Evolutionary conservation across 2,797 vertebrate genomes (phyloP).

Genomic region (Diceros bicornis): DNA sequence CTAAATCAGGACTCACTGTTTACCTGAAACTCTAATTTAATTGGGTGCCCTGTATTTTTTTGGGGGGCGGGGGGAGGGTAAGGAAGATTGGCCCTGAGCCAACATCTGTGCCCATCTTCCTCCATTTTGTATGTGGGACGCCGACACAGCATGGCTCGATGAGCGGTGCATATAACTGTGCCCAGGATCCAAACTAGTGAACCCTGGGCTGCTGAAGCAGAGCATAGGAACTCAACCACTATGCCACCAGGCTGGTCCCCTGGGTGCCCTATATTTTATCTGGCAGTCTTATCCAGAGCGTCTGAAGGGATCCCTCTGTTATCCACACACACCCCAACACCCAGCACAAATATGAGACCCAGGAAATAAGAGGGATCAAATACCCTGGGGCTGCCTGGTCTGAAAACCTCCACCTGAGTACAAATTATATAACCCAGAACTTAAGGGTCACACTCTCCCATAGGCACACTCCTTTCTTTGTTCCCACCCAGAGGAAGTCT

Average conservation of each 20-base stretch:
- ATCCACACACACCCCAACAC: background rate
- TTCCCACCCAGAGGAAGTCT: background rate
- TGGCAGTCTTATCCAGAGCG: background rate
- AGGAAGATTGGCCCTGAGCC: no score
- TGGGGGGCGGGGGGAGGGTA: no score
- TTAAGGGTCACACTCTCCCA: background rate
- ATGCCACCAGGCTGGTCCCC: no score
- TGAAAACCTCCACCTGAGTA: background rate
- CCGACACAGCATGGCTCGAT: no score
- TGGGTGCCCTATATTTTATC: background rate
- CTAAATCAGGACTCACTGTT: background rate
- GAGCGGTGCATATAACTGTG: no score
- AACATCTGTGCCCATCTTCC: no score
- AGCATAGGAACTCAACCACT: no score
- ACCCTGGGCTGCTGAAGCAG: no score
- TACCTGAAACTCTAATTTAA: background rate
- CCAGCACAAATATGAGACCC: background rate
- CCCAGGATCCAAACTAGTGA: no score
- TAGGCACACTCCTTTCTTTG: background rate
- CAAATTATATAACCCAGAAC: background rate
- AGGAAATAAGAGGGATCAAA: background rate
- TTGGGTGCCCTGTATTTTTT: background rate
- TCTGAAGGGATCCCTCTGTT: background rate
- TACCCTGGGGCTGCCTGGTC: background rate
- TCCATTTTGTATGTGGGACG: no score